A percentile compares a stretch with the other conserved stretches of the same genome.
Conservation (phyloP, 2,113 vertebrate species). For the Crypturellus undulatus region DNA sequence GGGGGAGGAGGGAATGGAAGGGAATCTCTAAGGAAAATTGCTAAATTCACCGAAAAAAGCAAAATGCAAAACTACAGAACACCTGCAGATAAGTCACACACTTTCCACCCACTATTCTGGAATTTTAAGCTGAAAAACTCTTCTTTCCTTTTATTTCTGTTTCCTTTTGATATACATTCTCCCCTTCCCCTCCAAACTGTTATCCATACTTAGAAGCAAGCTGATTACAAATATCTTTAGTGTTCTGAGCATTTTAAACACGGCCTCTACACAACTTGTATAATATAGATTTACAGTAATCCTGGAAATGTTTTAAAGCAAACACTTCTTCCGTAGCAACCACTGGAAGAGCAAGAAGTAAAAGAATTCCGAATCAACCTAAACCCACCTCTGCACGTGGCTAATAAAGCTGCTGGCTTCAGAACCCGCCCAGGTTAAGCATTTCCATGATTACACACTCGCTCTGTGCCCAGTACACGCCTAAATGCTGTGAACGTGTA, state of each 20-base stretch:
- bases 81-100: not conserved
- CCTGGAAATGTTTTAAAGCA: accelerated
- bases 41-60: not conserved
- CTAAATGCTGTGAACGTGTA: not conserved
- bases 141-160: too few relatives aligned
- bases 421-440: not conserved
- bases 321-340: not conserved
- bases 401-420: not conserved
- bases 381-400: not conserved
- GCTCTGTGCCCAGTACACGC: not conserved
- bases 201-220: not conserved
- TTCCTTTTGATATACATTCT: not conserved
- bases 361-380: accelerated
- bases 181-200: not conserved
- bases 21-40: not conserved
- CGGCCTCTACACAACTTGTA: not conserved
- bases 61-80: not conserved
- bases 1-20: too few relatives aligned
- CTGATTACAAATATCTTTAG: not conserved
- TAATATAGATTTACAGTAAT: not conserved
- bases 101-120: not conserved
- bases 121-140: not conserved
- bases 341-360: not conserved
- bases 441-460: not conserved
- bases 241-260: not conserved